Evolutionary conservation across 2,113 vertebrate species (phyloP), one percentile per base, ranked within the genome.

Genomic region (Gopherus flavomarginatus): DNA sequence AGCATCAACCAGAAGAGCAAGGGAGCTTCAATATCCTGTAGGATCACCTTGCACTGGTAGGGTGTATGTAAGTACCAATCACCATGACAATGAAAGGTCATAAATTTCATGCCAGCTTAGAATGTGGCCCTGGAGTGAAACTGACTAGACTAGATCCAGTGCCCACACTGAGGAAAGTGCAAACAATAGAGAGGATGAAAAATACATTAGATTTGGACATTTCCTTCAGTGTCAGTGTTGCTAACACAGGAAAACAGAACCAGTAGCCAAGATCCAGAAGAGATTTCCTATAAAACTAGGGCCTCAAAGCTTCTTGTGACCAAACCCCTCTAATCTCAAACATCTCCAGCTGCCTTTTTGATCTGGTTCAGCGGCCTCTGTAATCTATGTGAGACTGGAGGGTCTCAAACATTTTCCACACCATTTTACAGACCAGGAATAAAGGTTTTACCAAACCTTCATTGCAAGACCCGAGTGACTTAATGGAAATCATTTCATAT

Each of bases 381-480:
- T 53, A 86, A 42, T 50, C 52, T 44, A 1, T 2, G 3, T 2
- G 19, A 89, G 14, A 69, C 57, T 54, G 44, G 0, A 1, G 11
- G 3, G 82, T 56, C 95, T 56, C 54, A 79, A 77, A 81, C 59
- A 53, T 62, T 92, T 95, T 83, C 52, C 62, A 49, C 52, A 56
- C 47, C 90, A 85, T 29, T 95, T 92, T 94, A 17, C 53, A 49
- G 47, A 5, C 27, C 86, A 11, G 57, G 75, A 86, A 54, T 87
- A 81, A 89, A 79, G n/a, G 8, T 62, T 96, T 91, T 86, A 77
- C 90, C 91, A 86, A 83, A 62, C 38, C 52, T 52, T 93, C 1
- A 1, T 44, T 85, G 0, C 14, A 44, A 49, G 42, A 86, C 35
- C 72, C 16, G 29, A 31, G 26, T 49, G 53, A 86, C 85, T 24